phyloP scores from a whole-genome alignment of 1,140 invertebrate genomes.

The Nilaparvata lugens region DNA sequence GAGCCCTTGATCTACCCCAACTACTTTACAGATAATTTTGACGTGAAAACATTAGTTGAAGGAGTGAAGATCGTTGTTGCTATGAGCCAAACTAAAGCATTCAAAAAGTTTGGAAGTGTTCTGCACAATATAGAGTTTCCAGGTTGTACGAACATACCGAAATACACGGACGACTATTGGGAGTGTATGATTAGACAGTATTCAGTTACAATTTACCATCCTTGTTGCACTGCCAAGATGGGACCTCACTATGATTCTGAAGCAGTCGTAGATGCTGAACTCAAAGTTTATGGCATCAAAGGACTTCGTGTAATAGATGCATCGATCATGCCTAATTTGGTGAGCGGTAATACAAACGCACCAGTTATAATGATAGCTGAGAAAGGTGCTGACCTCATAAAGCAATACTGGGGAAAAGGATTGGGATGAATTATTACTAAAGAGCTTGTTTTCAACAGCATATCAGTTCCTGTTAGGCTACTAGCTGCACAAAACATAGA shows the following conservation, averaged over 20 bases:
- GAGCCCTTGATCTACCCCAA: conserved; percentile 90
- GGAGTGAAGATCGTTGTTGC: conserved; percentile 71
- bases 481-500: too few relatives aligned
- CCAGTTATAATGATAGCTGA: conserved; percentile 79
- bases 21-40: conserved; percentile 71
- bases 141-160: conserved; percentile 51
- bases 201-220: conserved; percentile 76
- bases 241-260: conserved; percentile 72
- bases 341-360: conserved; percentile 77
- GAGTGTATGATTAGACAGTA: conserved; percentile 76
- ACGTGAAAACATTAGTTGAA: conserved; percentile 71
- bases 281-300: conserved; percentile 67
- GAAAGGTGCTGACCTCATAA: conserved; percentile 73
- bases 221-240: conserved; percentile 88
- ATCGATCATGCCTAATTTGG: conserved; percentile 73
- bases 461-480: too few relatives aligned
- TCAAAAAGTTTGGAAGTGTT: conserved; percentile 54
- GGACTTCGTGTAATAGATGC: conserved; percentile 77
- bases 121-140: conserved; percentile 58
- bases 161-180: conserved; percentile 65
- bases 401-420: conserved; percentile 59
- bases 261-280: conserved; percentile 78
- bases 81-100: conserved; percentile 59
- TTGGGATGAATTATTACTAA: too few relatives aligned
- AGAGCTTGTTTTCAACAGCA: too few relatives aligned